Evolutionary conservation across 2,113 vertebrate species (phyloP), one percentile per base, ranked within the genome.

Genomic region (Solea senegalensis): DNA sequence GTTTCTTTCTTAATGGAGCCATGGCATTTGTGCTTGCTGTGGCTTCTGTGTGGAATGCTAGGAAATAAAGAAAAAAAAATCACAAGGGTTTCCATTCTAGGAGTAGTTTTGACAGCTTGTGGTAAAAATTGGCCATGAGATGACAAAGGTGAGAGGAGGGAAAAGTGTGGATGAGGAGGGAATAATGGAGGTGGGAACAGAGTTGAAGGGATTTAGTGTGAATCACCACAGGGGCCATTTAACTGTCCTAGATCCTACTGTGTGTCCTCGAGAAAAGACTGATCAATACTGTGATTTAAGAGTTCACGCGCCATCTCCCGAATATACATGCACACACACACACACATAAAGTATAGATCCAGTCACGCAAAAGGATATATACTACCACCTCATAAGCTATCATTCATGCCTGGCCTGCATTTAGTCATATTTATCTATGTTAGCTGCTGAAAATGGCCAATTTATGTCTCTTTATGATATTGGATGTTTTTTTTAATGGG

Each of bases 221-320:
- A 87, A 75, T 82, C 82, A 76, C 74, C 50, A 53, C 81, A 74
- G 68, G 77, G 82, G 78, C 87, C 80, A 79, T 90, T 79, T 88
- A 90, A 84, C 76, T 78, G 76, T 76, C 78, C 82, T 84, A 70
- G 15, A 83, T 90, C 81, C 74, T 59, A 61, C 52, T 49, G 26
- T 80, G 72, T 78, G 80, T 88, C 78, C 80, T 82, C 50, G 55
- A 74, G 75, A 69, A 84, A 78, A 21, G 16, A 52, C 81, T 92
- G 88, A 90, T 91, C 91, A 80, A 91, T 91, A 88, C 63, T 79
- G 65, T 89, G 89, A 91, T 92, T 91, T 89, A 90, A 69, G 80
- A 86, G 85, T 87, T 87, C 87, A 85, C 91, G 85, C 86, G 75
- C 48, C n/a, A 81, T 62, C 72, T 65, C 69, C 55, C 66, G 65